Evolutionary conservation across 2,113 vertebrate genomes (phyloP).

Genomic region (Chrysochloris asiatica): DNA sequence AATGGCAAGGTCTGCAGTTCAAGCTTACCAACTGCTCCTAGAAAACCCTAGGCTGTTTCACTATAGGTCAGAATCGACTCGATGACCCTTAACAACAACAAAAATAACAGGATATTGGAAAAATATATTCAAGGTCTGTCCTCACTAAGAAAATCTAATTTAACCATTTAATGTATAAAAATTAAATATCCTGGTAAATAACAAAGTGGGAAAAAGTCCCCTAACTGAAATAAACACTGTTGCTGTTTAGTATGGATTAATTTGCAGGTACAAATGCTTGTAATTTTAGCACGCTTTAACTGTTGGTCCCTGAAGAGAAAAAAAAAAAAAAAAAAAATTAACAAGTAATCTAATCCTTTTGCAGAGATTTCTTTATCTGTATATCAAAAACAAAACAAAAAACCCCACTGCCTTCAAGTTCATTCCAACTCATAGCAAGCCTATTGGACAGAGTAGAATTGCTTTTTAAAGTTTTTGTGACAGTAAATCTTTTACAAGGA

Average conservation of each 20-base stretch:
- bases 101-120: no score
- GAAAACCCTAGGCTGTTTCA: no score
- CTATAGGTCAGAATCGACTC: no score
- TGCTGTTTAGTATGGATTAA: conserved; percentile 4
- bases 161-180: background rate
- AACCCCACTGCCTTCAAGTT: no score
- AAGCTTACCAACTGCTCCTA: no score
- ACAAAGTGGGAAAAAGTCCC: background rate
- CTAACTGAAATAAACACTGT: background rate
- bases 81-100: no score
- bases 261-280: background rate
- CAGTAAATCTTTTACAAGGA: no score
- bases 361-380: background rate
- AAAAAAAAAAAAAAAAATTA: conserved; percentile 12
- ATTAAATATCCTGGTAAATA: background rate
- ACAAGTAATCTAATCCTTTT: background rate
- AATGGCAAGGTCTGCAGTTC: no score
- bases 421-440: no score
- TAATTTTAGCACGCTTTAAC: background rate
- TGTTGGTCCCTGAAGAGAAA: background rate
- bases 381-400: no score
- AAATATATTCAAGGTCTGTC: background rate
- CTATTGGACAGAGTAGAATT: no score
- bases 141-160: background rate
- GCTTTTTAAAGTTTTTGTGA: no score